Base-by-base conservation (phyloP, 2,797 vertebrate genomes). In the Semotilus atromaculatus region DNA sequence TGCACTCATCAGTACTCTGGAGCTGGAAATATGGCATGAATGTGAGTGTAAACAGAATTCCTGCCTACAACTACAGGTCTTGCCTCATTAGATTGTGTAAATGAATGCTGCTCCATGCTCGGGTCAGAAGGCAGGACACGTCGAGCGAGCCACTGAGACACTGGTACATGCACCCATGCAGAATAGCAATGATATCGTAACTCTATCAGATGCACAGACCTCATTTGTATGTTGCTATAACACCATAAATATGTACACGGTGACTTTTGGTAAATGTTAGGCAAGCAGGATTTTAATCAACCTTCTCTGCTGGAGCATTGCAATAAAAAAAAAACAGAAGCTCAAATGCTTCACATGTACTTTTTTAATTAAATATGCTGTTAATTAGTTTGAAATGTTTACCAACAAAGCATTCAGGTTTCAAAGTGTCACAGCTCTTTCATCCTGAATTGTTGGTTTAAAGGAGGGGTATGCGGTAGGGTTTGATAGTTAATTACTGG, bases 401-500 rank as follows among this genome's bases (percentile, higher is more conserved):
- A 89, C 83, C 53, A 87, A 89, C 86, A 88, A 62, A 83, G 86
- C n/a, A n/a, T 87, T 79, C 82, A 68, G 77, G 88, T 91, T 92
- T 91, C 91, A 92, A 91, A 93, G 88, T 81, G 84, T 88, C 82
- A 86, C 81, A 31, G 86, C 87, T 91, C 88, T 92, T 92, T 93
- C 88, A 91, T 91, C 92, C 76, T 86, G 88, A 91, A 90, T 92
- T 90, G 90, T 92, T 89, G 85, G 88, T 85, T 85, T 85, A 80
- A 81, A 89, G 88, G 89, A 90, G 70, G 53, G 78, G 85, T 82
- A 64, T 66, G 55, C 10, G 23, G 23, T 31, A 88, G 86, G 66
- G 73, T 89, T 84, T 88, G 90, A 90, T 88, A 89, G 89, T 91
- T 95, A 94, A 95, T 94, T 94, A 93, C 84, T 77, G 73, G 84